Base-by-base conservation (phyloP, 2,888 invertebrate species). In the Parnassius orleans region DNA sequence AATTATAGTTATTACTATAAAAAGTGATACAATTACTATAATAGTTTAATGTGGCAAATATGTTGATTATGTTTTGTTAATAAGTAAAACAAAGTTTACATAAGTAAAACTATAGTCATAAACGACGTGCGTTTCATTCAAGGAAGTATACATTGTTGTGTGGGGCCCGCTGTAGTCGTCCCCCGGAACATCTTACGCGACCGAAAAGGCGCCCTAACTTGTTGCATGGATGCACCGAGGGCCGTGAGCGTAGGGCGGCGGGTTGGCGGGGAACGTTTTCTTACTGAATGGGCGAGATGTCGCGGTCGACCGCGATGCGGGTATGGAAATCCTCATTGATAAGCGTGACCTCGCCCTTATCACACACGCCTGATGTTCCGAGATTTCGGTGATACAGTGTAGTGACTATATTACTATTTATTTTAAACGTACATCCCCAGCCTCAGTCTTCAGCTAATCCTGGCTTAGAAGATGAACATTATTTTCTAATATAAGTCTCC, bases 271-370 rank as follows among this genome's bases (percentile, higher is more conserved):
- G 78, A 76, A 80, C 76, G 81, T 87, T 87, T 89, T 86, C 83
- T 86, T 84, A 48, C 48, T 48, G 48, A 88, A 93, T 87, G 93
- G 93, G 84, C 87, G 89, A 87, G 90, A 89, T 89, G 89, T 88
- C 87, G 88, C 85, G 89, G 89, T 83, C 87, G 85, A 85, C 82
- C 77, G 78, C 83, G 86, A 84, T 84, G 84, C 86, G 83, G 83
- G 90, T 90, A 91, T 90, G 92, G 87, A 89, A 90, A 90, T 88
- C 82, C 84, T 84, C 87, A 90, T 87, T 90, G 90, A 87, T 90
- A 90, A 81, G 84, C 83, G 81, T 92, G 86, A 87, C 88, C 88
- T 87, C 84, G 84, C 82, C 87, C 86, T 89, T 89, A 90, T 87
- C 84, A 84, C 82, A 86, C 84, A 88, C 87, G 89, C 87, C 87